Conservation (phyloP, 2,797 vertebrate species). For the Orientallactaga sibirica region DNA sequence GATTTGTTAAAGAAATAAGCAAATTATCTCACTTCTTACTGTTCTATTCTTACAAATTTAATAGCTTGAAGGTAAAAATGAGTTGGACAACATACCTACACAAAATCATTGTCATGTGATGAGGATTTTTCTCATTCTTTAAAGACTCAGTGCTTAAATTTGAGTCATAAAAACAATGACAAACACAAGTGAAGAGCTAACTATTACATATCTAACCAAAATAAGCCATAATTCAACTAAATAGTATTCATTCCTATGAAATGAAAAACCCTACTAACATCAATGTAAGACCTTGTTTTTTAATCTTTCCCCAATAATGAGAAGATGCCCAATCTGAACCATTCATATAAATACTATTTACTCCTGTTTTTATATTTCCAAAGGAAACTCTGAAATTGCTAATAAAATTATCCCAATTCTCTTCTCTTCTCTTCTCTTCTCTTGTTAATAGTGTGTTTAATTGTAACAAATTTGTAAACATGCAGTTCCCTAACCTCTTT, state of each 20-base stretch:
- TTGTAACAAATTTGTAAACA: constrained; percentile 58
- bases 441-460: not conserved
- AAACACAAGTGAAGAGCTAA: constrained; percentile 56
- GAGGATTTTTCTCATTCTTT: constrained; percentile 20
- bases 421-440: not conserved
- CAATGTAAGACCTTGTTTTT: constrained; percentile 69
- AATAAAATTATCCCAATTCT: constrained; percentile 51
- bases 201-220: constrained; percentile 60
- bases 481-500: constrained; percentile 63
- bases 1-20: constrained; percentile 39
- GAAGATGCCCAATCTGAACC: not conserved
- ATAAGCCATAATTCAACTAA: constrained; percentile 78
- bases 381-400: constrained; percentile 36
- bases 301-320: constrained; percentile 56
- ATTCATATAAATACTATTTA: constrained; percentile 49
- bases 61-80: constrained; percentile 63
- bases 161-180: constrained; percentile 73
- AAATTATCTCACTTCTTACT: constrained; percentile 13
- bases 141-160: constrained; percentile 58
- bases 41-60: constrained; percentile 50
- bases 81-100: constrained; percentile 37
- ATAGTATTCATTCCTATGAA: constrained; percentile 67
- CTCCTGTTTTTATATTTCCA: not conserved
- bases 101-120: constrained; percentile 56
- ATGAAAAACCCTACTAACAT: constrained; percentile 70